phyloP scores from a whole-genome alignment of 2,797 vertebrate genomes.

The Myotis vivesi region DNA sequence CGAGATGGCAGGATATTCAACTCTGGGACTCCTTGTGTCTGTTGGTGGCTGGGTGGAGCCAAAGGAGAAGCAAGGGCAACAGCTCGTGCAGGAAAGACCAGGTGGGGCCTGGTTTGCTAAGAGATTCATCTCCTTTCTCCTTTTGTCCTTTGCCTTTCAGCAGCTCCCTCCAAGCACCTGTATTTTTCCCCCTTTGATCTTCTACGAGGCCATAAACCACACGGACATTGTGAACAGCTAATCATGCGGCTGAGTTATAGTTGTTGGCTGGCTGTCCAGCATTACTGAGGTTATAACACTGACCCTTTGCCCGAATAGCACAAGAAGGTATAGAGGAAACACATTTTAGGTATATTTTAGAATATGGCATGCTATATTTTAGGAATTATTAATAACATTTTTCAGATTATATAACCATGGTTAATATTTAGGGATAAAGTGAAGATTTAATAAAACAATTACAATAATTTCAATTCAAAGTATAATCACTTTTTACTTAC shows the following conservation, averaged over 20 bases:
- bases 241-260: not conserved
- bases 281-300: not conserved
- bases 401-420: not conserved
- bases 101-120: not conserved
- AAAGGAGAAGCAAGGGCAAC: not conserved
- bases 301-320: not conserved
- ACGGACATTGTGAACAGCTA: not conserved
- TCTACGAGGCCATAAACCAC: not conserved
- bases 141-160: not conserved
- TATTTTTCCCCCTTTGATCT: not conserved
- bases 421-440: not conserved
- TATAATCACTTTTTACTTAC: not conserved
- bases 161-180: not conserved
- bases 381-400: not conserved
- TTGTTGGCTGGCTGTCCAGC: not conserved
- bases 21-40: not conserved
- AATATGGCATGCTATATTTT: not conserved
- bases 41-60: accelerated
- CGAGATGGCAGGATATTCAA: not conserved
- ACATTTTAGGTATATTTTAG: not conserved
- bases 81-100: not conserved
- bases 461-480: not conserved
- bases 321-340: not conserved
- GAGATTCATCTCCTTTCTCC: not conserved
- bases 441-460: not conserved